Evolutionary conservation across 2,888 invertebrate genomes (phyloP), one percentile per base, ranked within the genome.

Genomic region (Atrina japonica): DNA sequence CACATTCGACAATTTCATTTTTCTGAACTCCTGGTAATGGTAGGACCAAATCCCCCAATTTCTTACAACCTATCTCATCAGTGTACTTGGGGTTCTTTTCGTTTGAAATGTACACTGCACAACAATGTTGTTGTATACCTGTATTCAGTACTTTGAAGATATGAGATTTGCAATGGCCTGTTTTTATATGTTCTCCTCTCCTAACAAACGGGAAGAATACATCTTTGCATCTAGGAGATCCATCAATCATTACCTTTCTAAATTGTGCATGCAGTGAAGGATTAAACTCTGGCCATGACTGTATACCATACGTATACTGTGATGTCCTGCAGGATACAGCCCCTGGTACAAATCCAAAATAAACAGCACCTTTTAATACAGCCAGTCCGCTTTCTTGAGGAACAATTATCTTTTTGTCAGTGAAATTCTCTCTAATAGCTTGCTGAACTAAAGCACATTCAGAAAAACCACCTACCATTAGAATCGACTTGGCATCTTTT

Each of bases 301-400:
- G 56, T 7, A 77, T 58, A 5, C 77, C 77, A 43, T 77, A 77
- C 0, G 77, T 75, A 41, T 70, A 68, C n/a, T 47, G 53, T 1
- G 75, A 58, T 23, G 72, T 66, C 25, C 77, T 63, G n/a, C 70
- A 66, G 3, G 69, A 70, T 6, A 75, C 72, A 2, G 73, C 66
- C 2, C 53, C 55, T 0, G 75, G 77, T 9, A 58, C 41, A 23
- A 75, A 75, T 9, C 78, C 78, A 53, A 56, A 78, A 23, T 70
- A 59, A 14, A 75, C 78, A 5, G 78, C 78, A 7, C 75, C 78
- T 55, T 72, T 78, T 9, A 78, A 40, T 1, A 78, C 75, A 40
- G 70, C 66, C 23, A 78, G 55, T 1, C 75, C 75, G 2, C 70
- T 70, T 45, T 78, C 75, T 21, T 61, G 58, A 9, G 78, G 75